Evolutionary conservation across 2,888 invertebrate genomes (phyloP), one percentile per base, ranked within the genome.

Genomic region (Kuschelorhynchus macadamiae): DNA sequence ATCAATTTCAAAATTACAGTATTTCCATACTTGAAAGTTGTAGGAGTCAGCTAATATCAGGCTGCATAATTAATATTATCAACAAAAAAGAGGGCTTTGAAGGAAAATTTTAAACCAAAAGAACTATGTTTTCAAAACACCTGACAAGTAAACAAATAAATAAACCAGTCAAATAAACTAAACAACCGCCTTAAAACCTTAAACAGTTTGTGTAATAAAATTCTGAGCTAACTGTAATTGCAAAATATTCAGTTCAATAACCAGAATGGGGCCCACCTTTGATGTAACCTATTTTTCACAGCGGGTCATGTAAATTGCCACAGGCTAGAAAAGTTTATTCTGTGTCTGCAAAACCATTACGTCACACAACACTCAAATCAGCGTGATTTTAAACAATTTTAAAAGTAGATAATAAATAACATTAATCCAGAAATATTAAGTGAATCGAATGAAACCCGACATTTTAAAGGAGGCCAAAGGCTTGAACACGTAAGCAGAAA

Each of bases 401-500:
- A 46, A 33, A 33, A 46, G n/a, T 21, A 44, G 20, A 41, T 36
- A 33, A 52, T 20, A 18, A 55, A 36, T 47, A 52, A 18, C 1
- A 25, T 33, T 49, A 41, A 21, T 52, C 52, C 39, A 33, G 39
- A 39, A 12, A 14, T 52, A n/a, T 33, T 16, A 33, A 52, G 36
- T 30, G 42, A 55, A 30, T 55, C 25, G 41, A 30, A 25, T 16
- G 21, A 42, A 55, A 30, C 17, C 14, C 21, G 16, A 14, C 16
- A 42, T 21, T 36, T 65, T 44, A 53, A 66, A 61, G 61, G 60
- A 44, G 61, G 61, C 55, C 61, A 67, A 36, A 60, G 57, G 64
- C 42, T 46, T 46, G 56, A 72, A 76, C 73, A 76, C 77, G 77
- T 77, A 78, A 73, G 75, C 77, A 76, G 74, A 72, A 72, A 71